phyloP scores from a whole-genome alignment of 2,888 invertebrate genomes.

The Phytoseiulus persimilis region DNA sequence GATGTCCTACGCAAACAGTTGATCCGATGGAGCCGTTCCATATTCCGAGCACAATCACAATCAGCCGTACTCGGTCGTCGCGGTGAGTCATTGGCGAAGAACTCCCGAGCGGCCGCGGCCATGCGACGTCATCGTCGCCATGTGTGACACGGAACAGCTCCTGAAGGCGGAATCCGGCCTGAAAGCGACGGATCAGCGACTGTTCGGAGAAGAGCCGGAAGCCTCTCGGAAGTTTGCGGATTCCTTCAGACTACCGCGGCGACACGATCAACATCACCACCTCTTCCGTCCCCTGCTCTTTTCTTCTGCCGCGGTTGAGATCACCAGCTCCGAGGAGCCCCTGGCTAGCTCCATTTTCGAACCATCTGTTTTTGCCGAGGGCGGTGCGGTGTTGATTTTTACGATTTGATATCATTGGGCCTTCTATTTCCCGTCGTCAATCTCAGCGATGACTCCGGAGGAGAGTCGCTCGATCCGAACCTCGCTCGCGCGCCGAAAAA shows the following conservation, averaged over 20 bases:
- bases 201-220: background rate
- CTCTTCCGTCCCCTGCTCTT: background rate
- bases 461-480: no score
- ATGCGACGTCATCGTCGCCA: background rate
- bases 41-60: background rate
- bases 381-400: background rate
- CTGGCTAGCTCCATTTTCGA: no score
- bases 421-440: no score
- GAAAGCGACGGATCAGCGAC: background rate
- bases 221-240: background rate
- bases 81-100: background rate
- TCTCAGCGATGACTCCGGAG: no score
- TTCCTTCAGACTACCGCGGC: background rate
- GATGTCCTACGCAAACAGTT: background rate
- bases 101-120: background rate
- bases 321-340: no score
- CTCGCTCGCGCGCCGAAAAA: no score
- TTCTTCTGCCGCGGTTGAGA: no score
- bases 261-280: constrained; percentile 5
- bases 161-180: background rate
- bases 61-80: background rate
- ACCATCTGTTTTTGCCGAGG: no score
- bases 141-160: background rate
- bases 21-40: background rate
- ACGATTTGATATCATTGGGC: background rate